Base-by-base conservation (phyloP, 2,888 invertebrate species). In the Leptarthrus brevirostris region DNA sequence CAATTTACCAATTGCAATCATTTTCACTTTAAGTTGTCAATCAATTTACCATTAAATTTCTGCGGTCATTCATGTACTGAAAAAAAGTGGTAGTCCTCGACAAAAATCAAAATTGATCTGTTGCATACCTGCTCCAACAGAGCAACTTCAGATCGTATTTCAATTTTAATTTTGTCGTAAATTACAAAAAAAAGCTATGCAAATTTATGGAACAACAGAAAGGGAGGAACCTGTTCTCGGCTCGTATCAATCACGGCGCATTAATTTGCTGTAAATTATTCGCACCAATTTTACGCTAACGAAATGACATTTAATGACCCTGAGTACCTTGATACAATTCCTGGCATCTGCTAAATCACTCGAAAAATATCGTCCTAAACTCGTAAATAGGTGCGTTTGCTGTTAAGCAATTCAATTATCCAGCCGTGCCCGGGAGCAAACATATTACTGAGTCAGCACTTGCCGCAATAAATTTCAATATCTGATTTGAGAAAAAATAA, bases 381-480 rank as follows among this genome's bases (percentile, higher is more conserved):
- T 18, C 24, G 44, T n/a, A 1, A 44, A 22, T 14, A 18, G 14
- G 64, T 10, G 24, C 16, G 64, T 24, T 44, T 64, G 24, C 24
- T 64, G 24, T 16, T 24, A 16, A 47, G 40, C 44, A 64, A 47
- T 64, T 64, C 64, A 64, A 64, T 64, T 47, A 64, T 44, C 64
- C 44, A 64, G 16, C 44, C 16, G 47, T 44, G 47, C 47, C 16
- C 49, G 20, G 24, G 44, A 22, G 64, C 64, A 40, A n/a, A 40
- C 44, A 47, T 24, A 64, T 47, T 47, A 16, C 47, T n/a, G 14
- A 64, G 64, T 44, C 44, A 22, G 34, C 40, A 64, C 44, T 64
- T 64, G 64, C 64, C 22, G 64, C 64, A 44, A 64, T 64, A 64
- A 64, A 64, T 64, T 47, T 64, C 47, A 64, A 64, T 64, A 47